Evolutionary conservation across 1,140 invertebrate genomes (phyloP), one percentile per base, ranked within the genome.

Genomic region (Pseudobourletiella spinata): DNA sequence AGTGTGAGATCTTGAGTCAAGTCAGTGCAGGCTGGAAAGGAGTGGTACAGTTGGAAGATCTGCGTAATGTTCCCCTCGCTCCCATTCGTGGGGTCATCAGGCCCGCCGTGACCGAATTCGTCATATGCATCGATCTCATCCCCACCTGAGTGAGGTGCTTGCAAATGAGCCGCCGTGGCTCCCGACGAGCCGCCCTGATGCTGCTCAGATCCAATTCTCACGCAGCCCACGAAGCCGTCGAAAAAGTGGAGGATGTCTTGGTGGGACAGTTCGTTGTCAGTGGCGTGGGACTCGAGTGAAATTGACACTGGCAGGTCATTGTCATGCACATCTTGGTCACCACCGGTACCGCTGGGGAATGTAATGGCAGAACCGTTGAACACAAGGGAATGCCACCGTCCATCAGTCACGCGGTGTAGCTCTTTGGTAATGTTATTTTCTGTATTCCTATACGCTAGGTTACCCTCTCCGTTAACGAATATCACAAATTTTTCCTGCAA

Each of bases 171-270:
- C 2, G 20, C 8, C 2, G 60, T 14, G n/a, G 35, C 11, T 4
- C 16, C 51, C 2, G 42, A 29, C 6, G 18, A n/a, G n/a, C 11
- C 30, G 1, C 2, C 1, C n/a, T 28, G 20, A 20, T 44, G 39
- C 0, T 20, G n/a, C 18, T 16, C 56, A 20, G 25, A 6, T 11
- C 29, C 39, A 15, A 70, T 8, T 30, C 58, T 24, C 16, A 67
- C 35, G 35, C 68, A 70, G 2, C 68, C 68, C 4, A 70, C 65
- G 32, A 70, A 70, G 2, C 68, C 68, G 22, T 70, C 68, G 63
- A 70, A 67, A 42, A 70, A 70, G 6, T 52, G 22, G 18, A 69
- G 16, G 16, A 54, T 16, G 15, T 57, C 54, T 26, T 22, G 22
- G 22, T 50, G 35, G 35, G 22, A 30, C 22, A 28, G 29, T 3